Conservation (phyloP, 35 echinoderm and acorn worm species). For the Apostichopus californicus region DNA sequence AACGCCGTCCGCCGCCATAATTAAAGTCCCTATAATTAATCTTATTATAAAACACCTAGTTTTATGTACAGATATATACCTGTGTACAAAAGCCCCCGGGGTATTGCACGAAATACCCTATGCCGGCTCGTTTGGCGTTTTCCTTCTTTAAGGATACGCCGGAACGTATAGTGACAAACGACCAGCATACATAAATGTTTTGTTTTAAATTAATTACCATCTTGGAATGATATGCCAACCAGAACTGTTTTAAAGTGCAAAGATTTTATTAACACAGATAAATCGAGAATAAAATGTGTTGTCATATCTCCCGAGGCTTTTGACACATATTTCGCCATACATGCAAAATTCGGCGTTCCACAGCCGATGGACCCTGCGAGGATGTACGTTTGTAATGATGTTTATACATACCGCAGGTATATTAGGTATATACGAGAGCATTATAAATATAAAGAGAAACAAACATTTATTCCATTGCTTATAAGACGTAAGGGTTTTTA, state of each 20-base stretch:
- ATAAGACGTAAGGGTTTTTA: too few species aligned
- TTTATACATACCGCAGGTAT: too few species aligned
- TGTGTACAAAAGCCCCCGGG: background rate
- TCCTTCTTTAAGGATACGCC: background rate
- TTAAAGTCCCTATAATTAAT: background rate
- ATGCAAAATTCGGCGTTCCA: background rate
- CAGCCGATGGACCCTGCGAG: too few species aligned
- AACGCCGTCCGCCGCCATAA: slow-evolving; percentile 2
- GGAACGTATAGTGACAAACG: background rate
- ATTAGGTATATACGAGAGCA: too few species aligned
- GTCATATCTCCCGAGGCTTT: background rate
- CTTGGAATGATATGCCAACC: background rate
- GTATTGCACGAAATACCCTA: background rate
- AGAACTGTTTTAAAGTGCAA: background rate
- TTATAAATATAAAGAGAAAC: too few species aligned
- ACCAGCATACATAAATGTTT: slow-evolving; percentile 34
- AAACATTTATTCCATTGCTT: too few species aligned
- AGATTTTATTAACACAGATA: slow-evolving; percentile 36
- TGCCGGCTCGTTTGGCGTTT: slow-evolving; percentile 15
- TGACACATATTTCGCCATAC: background rate
- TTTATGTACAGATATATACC: background rate
- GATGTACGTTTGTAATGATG: too few species aligned
- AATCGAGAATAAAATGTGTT: background rate
- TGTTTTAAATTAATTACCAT: slow-evolving; percentile 33
- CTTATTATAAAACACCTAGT: background rate